Base-by-base conservation (phyloP, 2,113 vertebrate species). In the Cercocebus atys region DNA sequence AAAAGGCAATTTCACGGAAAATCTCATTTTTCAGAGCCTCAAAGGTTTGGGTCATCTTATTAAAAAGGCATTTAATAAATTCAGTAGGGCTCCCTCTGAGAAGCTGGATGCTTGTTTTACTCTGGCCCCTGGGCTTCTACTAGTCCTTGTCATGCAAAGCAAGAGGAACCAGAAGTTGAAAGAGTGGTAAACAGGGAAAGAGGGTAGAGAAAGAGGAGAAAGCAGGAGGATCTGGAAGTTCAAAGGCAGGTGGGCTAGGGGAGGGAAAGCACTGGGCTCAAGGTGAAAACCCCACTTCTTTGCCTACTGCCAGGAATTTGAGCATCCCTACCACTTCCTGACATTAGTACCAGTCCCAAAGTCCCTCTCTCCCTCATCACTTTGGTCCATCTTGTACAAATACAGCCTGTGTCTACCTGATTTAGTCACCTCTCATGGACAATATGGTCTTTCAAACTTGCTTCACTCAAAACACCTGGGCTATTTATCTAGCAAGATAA, bases 371-470 rank as follows among this genome's bases (percentile, higher is more conserved):
- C 7, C 50, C 14, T 12, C 20, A 27, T 82, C 40, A 2, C 25
- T 52, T 57, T 50, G 52, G 38, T 92, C 35, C 38, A 8, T 70
- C 45, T 66, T 9, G 8, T 94, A 86, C 61, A 40, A 85, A 89
- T 25, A 93, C 96, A 93, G 73, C n/a, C 66, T 81, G 50, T 95
- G 47, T 90, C 66, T 75, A 43, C 83, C 4, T 59, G 64, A 57
- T 64, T 92, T 90, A 92, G 61, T 94, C 64, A 85, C 7, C 1
- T 76, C 66, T 78, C 76, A 55, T 3, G 32, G 30, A 96, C 68
- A 84, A 57, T 59, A 79, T 38, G 78, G 95, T 98, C 93, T 86
- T 86, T 97, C 50, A 88, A 82, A 82, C 32, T 83, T 82, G 61
- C 38, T 89, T 92, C 85, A 78, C 43, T 96, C 64, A 90, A 92